Conservation (phyloP, 2,888 invertebrate species). For the Tinea pellionella region DNA sequence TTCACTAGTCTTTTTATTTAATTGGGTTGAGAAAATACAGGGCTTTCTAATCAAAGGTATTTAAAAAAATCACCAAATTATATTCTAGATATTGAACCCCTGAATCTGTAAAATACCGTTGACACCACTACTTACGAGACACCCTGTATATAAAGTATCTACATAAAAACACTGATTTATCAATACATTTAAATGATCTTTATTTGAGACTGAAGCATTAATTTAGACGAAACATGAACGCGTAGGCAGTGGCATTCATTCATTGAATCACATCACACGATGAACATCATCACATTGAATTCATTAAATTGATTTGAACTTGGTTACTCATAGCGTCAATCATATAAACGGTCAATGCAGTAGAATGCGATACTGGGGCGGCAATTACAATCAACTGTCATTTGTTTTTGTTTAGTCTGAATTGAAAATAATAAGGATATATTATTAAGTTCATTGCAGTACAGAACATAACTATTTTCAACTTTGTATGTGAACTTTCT, state of each 20-base stretch:
- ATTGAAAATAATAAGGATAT: neutral
- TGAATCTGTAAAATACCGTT: too few relatives aligned
- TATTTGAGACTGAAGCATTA: neutral
- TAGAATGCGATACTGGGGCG: neutral
- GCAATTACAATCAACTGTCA: neutral
- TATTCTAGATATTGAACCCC: too few relatives aligned
- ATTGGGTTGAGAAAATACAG: too few relatives aligned
- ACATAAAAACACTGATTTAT: neutral
- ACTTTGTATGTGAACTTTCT: too few relatives aligned
- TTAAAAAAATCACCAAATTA: too few relatives aligned
- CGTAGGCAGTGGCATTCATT: conserved; percentile 17
- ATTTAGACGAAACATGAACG: neutral
- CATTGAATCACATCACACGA: conserved; percentile 31
- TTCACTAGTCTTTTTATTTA: too few relatives aligned
- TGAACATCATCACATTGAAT: too few relatives aligned
- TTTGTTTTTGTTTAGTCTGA: neutral
- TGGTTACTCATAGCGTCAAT: conserved; percentile 24
- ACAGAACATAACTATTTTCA: too few relatives aligned
- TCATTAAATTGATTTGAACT: conserved; percentile 51
- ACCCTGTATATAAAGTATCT: too few relatives aligned
- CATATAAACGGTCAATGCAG: neutral
- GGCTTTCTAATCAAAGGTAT: too few relatives aligned
- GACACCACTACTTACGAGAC: too few relatives aligned
- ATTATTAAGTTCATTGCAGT: too few relatives aligned
- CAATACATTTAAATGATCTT: neutral